Percentiles rank a stretch among this genome's conserved stretches.
Evolutionary conservation across 2,888 invertebrate species (phyloP).

Genomic region (Synanthedon myopaeformis): DNA sequence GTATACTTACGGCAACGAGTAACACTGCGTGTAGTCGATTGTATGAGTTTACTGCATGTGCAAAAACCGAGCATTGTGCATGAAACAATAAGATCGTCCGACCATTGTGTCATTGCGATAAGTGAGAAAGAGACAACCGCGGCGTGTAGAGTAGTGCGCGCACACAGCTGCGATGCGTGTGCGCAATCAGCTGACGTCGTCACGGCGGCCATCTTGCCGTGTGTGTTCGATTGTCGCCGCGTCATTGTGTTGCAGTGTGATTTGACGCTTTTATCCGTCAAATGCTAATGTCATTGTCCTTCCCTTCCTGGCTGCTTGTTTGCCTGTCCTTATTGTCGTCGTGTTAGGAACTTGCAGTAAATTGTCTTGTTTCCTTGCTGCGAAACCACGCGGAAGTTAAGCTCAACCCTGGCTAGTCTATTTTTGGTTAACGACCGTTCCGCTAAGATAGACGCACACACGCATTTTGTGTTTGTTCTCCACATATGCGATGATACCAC

Average conservation of each 20-base stretch:
- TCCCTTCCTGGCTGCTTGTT: conserved; percentile 15
- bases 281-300: conserved; percentile 61
- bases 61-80: conserved; percentile 28
- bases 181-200: conserved; percentile 62
- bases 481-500: conserved; percentile 12
- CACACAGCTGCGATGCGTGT: conserved; percentile 46
- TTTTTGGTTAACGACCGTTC: conserved; percentile 55
- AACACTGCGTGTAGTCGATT: no score
- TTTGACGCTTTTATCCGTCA: conserved; percentile 50
- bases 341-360: conserved; percentile 5
- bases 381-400: conserved; percentile 43
- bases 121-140: conserved; percentile 37
- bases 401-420: conserved; percentile 55
- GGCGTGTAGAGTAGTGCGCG: conserved; percentile 20
- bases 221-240: conserved; percentile 51
- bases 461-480: conserved; percentile 9
- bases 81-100: conserved; percentile 39
- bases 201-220: conserved; percentile 60
- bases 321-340: neutral
- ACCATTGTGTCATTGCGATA: conserved; percentile 38
- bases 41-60: neutral
- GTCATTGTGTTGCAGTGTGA: conserved; percentile 42
- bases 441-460: conserved; percentile 23
- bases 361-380: conserved; percentile 27
- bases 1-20: no score